Evolutionary conservation across 2,113 vertebrate genomes (phyloP), one percentile per base, ranked within the genome.

Genomic region (Python bivittatus): DNA sequence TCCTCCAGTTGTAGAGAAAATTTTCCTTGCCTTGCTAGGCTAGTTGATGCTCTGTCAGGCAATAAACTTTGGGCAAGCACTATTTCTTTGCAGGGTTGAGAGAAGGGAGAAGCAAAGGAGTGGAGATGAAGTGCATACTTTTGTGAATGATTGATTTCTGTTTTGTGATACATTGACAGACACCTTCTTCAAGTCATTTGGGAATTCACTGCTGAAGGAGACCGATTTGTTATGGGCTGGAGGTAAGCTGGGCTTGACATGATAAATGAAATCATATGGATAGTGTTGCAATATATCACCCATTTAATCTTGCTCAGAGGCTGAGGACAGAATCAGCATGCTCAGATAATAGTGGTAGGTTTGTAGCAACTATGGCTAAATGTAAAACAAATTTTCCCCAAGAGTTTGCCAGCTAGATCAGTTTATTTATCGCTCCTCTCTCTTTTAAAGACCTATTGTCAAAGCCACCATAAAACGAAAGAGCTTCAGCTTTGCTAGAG

Each of bases 101-200:
- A 10, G 44, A 29, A 10, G 17, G 52, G 20, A 54, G n/a, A 64
- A 42, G 48, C 3, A 27, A 84, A 58, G 13, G 58, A 52, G 72
- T 79, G 72, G 13, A 33, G 38, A 11, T 22, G 15, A 64, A n/a
- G n/a, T 56, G 6, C 56, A 89, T 64, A 38, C 72, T 92, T 92
- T 61, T 53, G 87, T 89, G 87, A 17, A 79, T 89, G 91, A 92
- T 54, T 85, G 57, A 89, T 84, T 89, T 92, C 56, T 84, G 56
- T 61, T 89, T 64, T 89, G 72, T 79, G 52, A 25, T 88, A 38
- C 53, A 57, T n/a, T 79, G 64, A 88, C 27, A 83, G 25, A 20
- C 64, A 88, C 44, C 68, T 60, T 42, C 54, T 84, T 83, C 64
- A 5, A 88, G 86, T 9, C 25, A 13, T 27, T 61, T 93, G 88